These are phyloP conservation scores for Aix galericulata DNA, from an alignment of 2,113 vertebrate genomes.

Conservation along the genomic window DNA sequence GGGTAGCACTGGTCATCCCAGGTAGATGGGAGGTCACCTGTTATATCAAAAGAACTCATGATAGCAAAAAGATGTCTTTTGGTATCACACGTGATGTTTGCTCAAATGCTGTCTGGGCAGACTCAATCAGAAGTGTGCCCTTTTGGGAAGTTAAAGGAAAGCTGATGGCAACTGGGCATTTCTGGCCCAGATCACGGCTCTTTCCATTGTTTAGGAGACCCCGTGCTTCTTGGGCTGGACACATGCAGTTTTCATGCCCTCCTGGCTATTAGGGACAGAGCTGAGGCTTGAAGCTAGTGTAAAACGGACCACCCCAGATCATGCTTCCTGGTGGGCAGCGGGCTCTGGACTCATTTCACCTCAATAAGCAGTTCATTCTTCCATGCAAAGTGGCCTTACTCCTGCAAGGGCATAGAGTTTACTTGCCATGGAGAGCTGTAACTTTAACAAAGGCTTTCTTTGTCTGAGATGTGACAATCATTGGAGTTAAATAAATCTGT, in stretches of 20 bases:
- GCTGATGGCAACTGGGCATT: background rate
- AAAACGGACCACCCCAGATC: background rate
- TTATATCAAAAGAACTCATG: background rate
- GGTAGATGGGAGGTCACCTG: background rate
- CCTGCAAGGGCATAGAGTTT: background rate
- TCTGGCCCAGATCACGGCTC: background rate
- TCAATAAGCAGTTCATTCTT: constrained; percentile 16
- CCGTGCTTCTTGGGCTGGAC: background rate
- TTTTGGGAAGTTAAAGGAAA: background rate
- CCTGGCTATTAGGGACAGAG: background rate
- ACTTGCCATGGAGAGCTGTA: background rate
- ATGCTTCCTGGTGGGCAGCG: background rate
- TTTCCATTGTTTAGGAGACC: background rate
- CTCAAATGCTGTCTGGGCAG: background rate
- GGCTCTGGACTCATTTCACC: background rate
- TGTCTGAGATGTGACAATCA: background rate
- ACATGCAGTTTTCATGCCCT: background rate
- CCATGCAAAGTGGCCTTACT: background rate
- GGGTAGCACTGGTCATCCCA: background rate
- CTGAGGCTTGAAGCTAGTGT: background rate
- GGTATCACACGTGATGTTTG: background rate
- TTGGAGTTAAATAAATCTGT: constrained; percentile 46
- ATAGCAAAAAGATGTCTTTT: too few relatives aligned
- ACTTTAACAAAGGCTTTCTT: constrained; percentile 39
- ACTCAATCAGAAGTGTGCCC: background rate